Evolutionary conservation across 2,888 invertebrate species (phyloP), one percentile per base, ranked within the genome.

Genomic region (Drosophila kambysellisi): DNA sequence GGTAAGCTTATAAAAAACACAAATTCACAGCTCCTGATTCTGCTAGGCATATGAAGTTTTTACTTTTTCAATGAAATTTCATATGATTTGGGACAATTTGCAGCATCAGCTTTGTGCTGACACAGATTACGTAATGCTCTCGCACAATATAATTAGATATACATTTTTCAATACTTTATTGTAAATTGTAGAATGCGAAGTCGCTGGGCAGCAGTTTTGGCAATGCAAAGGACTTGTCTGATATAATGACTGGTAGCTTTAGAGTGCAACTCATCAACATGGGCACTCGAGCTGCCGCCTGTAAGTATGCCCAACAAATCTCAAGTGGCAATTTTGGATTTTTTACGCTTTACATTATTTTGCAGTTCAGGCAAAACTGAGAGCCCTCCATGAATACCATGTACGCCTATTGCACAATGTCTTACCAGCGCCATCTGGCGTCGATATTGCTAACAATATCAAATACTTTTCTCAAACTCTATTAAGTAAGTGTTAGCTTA

Each of bases 401-500:
- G 95, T 97, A 91, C 96, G 99, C 82, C 95, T 99, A 83, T 95
- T 97, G 93, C 98, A 98, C 94, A 97, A 97, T 91, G 95, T 96
- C 85, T 96, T 97, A 93, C 98, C 99, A 73, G 95, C 97, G 85
- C 99, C 99, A 48, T 97, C 98, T 72, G 99, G 99, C 78, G 95
- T 96, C 75, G 99, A 99, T 94, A 98, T 99, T 93, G 98, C 98
- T 77, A 99, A 98, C 94, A 99, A 99, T 67, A 95, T 99, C 91
- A 98, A 99, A 93, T 99, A 99, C 94, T 99, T 99, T 94, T 98
- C 99, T 54, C 98, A 99, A 94, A 99, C 98, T 50, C 94, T 99
- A 76, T 95, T 99, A 84, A 97, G 99, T 99, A 95, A 95, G 96
- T 95, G 76, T 11, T 4, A 35, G 2, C 20, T 30, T 11, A 11